Conservation (phyloP, 2,113 vertebrate genomes). For the Lynx canadensis region DNA sequence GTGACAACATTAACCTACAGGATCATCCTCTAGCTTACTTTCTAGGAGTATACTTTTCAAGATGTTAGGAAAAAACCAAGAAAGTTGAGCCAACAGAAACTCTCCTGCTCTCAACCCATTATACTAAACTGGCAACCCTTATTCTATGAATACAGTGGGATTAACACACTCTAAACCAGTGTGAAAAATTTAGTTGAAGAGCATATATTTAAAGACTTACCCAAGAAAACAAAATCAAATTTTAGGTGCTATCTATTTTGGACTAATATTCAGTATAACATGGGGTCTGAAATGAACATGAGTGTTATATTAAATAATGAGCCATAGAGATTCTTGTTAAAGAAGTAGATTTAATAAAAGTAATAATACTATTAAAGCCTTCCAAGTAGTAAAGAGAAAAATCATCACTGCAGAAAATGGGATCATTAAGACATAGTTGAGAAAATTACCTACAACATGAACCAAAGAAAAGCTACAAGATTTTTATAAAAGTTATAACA, state of each 20-base stretch:
- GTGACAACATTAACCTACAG: neutral
- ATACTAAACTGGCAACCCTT: neutral
- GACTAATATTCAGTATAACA: neutral
- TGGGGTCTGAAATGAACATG: neutral
- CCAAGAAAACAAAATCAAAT: neutral
- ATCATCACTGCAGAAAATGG: neutral
- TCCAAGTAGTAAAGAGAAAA: neutral
- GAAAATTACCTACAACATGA: neutral
- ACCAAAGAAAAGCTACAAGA: slow-evolving; percentile 19
- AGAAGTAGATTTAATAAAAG: neutral
- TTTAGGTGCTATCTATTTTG: neutral
- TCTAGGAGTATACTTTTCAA: neutral
- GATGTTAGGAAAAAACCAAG: neutral
- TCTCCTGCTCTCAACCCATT: neutral
- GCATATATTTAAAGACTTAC: neutral
- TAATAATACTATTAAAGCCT: slow-evolving; percentile 20
- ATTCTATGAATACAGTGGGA: neutral
- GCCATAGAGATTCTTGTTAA: neutral
- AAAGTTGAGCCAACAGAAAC: neutral
- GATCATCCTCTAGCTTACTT: neutral
- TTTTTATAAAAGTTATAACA: neutral
- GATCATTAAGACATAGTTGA: neutral
- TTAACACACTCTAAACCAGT: neutral
- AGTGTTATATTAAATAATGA: neutral
- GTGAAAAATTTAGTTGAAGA: neutral